Evolutionary conservation across 2,888 invertebrate genomes (phyloP), one percentile per base, ranked within the genome.

Genomic region (Lycaena phlaeas): DNA sequence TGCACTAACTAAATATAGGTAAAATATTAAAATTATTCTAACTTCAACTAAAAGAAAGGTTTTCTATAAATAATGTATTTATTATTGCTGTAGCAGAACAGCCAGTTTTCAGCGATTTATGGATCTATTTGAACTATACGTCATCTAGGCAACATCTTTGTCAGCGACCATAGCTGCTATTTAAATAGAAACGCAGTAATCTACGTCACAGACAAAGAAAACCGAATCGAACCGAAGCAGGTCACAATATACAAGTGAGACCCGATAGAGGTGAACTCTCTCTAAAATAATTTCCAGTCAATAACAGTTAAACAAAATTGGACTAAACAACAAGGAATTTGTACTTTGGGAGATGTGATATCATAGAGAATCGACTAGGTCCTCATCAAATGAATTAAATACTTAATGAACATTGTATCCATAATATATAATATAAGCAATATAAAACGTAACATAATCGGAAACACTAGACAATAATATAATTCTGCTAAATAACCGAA

Each of bases 321-420:
- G 82, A 85, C 85, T 85, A 85, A 85, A 85, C 84, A 85, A 85
- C 85, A 85, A 85, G 85, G 78, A 81, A 85, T 85, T 85, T 85
- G 85, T 85, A 85, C 85, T 85, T 85, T 85, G 85, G 82, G 82
- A 84, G 69, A 78, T 82, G 84, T 85, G 84, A 84, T 84, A 84
- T 82, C 49, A 78, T 71, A 78, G 81, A 81, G 84, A 84, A 78
- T 73, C 84, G 85, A 85, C 85, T 85, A 85, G 84, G 79, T 77
- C 73, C 84, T 84, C 84, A 81, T 82, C 81, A 76, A 84, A 82
- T 81, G 78, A 84, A 79, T 78, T 78, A 79, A 75, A 78, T 78
- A 82, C 77, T 79, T 76, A 81, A 78, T 81, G 82, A 82, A 82
- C 78, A 82, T 78, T 69, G 78, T 79, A 73, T 76, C 62, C 71